These are phyloP conservation scores for Ellobium chinense DNA, from an alignment of 2,888 invertebrate species.

Conservation along the genomic window DNA sequence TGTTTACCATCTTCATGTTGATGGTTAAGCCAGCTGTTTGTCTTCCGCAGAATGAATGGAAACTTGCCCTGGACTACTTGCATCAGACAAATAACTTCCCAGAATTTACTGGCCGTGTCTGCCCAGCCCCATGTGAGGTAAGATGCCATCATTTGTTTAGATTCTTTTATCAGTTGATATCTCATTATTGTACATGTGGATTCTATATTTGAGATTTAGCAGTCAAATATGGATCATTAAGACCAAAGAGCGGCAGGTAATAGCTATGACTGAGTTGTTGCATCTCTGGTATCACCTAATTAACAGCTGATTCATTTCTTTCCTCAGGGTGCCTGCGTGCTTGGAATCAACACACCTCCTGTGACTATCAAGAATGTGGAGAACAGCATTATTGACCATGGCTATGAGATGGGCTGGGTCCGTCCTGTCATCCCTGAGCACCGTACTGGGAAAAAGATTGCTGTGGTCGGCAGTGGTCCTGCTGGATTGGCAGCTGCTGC, in stretches of 20 bases:
- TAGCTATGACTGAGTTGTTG: too few species aligned
- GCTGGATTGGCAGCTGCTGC: constrained; percentile 97
- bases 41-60: constrained; percentile 88
- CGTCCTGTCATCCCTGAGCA: constrained; percentile 87
- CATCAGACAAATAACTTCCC: constrained; percentile 99
- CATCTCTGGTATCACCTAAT: too few species aligned
- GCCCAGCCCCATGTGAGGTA: constrained; percentile 94
- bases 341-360: constrained; percentile 96
- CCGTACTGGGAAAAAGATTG: constrained; percentile 90
- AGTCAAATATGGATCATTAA: too few species aligned
- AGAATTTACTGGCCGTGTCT: constrained; percentile 93
- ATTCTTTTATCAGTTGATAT: too few species aligned
- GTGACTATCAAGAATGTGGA: constrained; percentile 99
- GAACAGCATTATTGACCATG: constrained; percentile 98
- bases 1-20: not conserved
- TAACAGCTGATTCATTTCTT: not conserved
- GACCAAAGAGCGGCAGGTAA: too few species aligned
- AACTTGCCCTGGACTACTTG: constrained; percentile 93
- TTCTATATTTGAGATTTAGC: too few species aligned
- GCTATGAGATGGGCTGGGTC: constrained; percentile 97
- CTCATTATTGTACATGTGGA: too few species aligned
- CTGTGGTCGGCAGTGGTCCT: constrained; percentile 93
- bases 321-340: constrained; percentile 91
- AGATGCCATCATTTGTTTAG: too few species aligned
- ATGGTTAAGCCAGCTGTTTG: too few species aligned